These are phyloP conservation scores for Drosophila greeni DNA, from an alignment of 2,888 invertebrate species.

Conservation along the genomic window DNA sequence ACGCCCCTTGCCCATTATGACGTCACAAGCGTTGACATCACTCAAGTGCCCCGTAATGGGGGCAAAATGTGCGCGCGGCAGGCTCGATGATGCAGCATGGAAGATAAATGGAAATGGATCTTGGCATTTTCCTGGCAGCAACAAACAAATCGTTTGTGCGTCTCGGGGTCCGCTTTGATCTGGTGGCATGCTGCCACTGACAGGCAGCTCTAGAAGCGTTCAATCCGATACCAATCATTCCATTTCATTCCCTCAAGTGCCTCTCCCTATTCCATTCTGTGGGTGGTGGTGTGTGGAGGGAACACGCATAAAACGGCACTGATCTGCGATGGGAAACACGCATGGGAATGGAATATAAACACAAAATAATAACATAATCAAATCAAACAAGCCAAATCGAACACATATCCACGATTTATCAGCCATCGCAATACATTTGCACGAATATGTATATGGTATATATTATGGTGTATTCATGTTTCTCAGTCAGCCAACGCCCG, in stretches of 20 bases:
- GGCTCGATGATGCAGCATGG: constrained; percentile 2
- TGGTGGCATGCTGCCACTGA: constrained; percentile 63
- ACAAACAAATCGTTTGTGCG: constrained; percentile 58
- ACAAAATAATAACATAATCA: constrained; percentile 68
- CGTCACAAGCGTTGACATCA: constrained; percentile 63
- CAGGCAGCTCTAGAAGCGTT: constrained; percentile 40
- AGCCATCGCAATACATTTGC: constrained; percentile 23
- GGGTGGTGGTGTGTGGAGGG: constrained; percentile 17
- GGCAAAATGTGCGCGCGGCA: neutral
- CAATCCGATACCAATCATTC: constrained; percentile 42
- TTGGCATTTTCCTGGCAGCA: constrained; percentile 16
- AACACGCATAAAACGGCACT: constrained; percentile 21
- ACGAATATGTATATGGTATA: constrained; percentile 8
- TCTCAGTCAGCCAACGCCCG: constrained; percentile 46
- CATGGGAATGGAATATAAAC: constrained; percentile 55
- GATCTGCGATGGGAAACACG: constrained; percentile 54
- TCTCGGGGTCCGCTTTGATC: constrained; percentile 58
- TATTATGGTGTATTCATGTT: constrained; percentile 10
- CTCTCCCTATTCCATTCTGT: constrained; percentile 6
- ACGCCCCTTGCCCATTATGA: constrained; percentile 35
- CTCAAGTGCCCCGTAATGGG: constrained; percentile 18
- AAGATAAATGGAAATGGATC: constrained; percentile 36
- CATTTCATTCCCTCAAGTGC: constrained; percentile 6
- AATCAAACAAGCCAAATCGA: constrained; percentile 60
- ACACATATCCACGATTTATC: constrained; percentile 33